phyloP scores from a whole-genome alignment of 2,113 vertebrate species.

The Equus quagga region DNA sequence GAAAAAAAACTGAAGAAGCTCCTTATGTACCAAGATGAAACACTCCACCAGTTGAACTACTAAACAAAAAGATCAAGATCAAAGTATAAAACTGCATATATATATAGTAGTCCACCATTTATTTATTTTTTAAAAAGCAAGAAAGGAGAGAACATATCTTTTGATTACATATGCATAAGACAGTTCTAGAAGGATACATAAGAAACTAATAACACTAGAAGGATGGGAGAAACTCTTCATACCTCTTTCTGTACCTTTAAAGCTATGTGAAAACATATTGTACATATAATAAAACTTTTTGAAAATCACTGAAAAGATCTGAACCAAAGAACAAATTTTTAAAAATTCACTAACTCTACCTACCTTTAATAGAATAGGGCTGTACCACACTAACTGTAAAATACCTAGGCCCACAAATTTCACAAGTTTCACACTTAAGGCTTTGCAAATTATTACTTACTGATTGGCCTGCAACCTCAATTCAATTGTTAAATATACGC shows the following conservation, averaged over 20 bases:
- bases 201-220: background rate
- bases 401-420: background rate
- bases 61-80: constrained; percentile 5
- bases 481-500: background rate
- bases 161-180: background rate
- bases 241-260: background rate
- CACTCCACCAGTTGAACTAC: background rate
- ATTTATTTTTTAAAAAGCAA: background rate
- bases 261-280: background rate
- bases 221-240: background rate
- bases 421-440: background rate
- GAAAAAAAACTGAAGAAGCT: background rate
- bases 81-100: background rate
- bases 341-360: background rate
- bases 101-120: background rate
- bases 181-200: background rate
- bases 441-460: background rate
- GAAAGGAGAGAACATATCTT: background rate
- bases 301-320: background rate
- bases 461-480: background rate
- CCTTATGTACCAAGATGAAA: background rate
- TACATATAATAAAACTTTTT: background rate
- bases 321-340: background rate
- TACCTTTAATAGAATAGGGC: background rate
- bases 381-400: background rate